phyloP scores from a whole-genome alignment of 2,797 vertebrate species.

The Sitta carolinensis region DNA sequence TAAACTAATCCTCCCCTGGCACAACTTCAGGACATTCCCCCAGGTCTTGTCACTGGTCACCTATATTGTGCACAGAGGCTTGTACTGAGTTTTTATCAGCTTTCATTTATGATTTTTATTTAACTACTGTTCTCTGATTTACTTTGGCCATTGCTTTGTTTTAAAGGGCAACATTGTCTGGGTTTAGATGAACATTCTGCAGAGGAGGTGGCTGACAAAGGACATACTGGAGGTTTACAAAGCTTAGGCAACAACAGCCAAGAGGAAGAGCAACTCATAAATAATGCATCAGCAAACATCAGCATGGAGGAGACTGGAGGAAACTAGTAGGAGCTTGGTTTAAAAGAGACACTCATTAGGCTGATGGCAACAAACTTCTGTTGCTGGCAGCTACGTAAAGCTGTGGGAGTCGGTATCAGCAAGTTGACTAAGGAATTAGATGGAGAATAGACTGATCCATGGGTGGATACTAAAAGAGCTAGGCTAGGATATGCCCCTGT shows the following conservation, averaged over 20 bases:
- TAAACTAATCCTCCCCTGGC: background rate
- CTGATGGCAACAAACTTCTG: background rate
- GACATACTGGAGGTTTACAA: background rate
- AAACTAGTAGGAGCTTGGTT: background rate
- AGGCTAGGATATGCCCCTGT: background rate
- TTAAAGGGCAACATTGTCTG: background rate
- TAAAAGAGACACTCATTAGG: background rate
- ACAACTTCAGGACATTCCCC: background rate
- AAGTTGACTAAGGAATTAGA: background rate
- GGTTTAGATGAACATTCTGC: background rate
- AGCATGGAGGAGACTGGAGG: background rate
- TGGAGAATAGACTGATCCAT: background rate
- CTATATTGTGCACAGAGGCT: background rate
- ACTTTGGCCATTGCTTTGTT: background rate
- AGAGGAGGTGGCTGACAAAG: background rate
- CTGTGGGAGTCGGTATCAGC: background rate
- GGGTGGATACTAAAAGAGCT: background rate
- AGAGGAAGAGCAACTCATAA: background rate
- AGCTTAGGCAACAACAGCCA: background rate
- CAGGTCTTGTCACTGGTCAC: background rate
- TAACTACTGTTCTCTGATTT: background rate
- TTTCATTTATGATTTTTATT: background rate
- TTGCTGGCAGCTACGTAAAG: background rate
- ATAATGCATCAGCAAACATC: background rate
- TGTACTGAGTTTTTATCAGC: background rate